A percentile compares a stretch with the other conserved stretches of the same genome.
Conservation (phyloP, 2,888 invertebrate species). For the Lottia scabra region DNA sequence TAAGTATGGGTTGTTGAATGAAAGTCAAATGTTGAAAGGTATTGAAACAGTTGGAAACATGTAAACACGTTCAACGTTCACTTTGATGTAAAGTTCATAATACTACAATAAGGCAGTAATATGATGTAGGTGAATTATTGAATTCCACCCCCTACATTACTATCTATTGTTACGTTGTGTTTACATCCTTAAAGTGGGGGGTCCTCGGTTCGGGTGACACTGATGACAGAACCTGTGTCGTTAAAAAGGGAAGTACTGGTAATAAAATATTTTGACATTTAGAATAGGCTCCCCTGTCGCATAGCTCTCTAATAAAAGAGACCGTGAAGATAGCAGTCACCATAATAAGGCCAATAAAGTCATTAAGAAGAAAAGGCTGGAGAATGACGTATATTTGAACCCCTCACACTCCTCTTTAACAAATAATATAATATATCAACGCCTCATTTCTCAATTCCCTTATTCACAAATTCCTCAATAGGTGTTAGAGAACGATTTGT, state of each 20-base stretch:
- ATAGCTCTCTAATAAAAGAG: not conserved
- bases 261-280: not conserved
- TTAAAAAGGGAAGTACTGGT: not conserved
- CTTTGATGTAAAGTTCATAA: not conserved
- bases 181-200: too few species aligned
- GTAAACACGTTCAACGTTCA: not conserved
- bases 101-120: not conserved
- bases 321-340: not conserved
- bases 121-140: not conserved
- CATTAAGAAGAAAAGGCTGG: not conserved
- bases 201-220: not conserved
- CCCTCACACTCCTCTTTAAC: not conserved
- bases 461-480: not conserved
- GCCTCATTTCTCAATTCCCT: not conserved
- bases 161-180: not conserved
- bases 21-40: too few species aligned
- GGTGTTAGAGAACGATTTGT: not conserved
- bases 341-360: not conserved
- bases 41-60: not conserved
- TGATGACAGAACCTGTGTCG: not conserved
- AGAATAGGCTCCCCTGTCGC: not conserved
- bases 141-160: not conserved
- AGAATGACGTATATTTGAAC: not conserved
- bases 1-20: too few species aligned
- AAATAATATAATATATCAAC: conserved; percentile 1